phyloP scores from a whole-genome alignment of 1,140 invertebrate species.

The Megalonaias nervosa region DNA sequence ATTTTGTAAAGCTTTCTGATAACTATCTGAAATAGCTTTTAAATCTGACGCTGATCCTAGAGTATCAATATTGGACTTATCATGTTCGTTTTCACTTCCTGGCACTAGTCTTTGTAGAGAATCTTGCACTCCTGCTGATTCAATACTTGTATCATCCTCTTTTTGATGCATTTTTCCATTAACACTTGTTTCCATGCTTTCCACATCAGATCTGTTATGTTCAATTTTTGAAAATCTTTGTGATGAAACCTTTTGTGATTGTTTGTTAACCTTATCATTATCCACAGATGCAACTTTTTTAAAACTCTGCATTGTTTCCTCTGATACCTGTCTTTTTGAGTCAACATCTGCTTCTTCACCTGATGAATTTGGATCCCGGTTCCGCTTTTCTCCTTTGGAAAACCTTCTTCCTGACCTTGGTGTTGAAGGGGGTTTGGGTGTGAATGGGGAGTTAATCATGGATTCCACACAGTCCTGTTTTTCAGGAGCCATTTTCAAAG shows the following conservation, averaged over 20 bases:
- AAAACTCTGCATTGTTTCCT: conserved; percentile 20
- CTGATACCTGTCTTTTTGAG: conserved; percentile 44
- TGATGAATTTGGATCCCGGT: conserved; percentile 50
- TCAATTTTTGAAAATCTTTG: too few species aligned
- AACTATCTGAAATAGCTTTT: conserved; percentile 34
- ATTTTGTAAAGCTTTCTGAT: conserved; percentile 36
- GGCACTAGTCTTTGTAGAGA: too few species aligned
- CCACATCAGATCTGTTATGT: too few species aligned
- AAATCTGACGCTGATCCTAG: conserved; percentile 43
- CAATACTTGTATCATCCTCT: too few species aligned
- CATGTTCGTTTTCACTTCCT: too few species aligned
- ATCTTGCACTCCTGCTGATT: too few species aligned
- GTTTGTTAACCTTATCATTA: conserved; percentile 21
- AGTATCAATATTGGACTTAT: conserved; percentile 12
- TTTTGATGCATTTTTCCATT: too few species aligned
- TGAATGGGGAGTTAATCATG: conserved; percentile 53
- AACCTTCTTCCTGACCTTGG: conserved; percentile 45
- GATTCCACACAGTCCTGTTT: conserved; percentile 50
- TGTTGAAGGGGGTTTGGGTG: conserved; percentile 60
- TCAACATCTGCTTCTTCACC: conserved; percentile 49
- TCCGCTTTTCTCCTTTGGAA: conserved; percentile 56
- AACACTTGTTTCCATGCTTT: too few species aligned
- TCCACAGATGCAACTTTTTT: conserved; percentile 16
- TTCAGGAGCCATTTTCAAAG: conserved; percentile 52
- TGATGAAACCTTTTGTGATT: conserved; percentile 7